Evolutionary conservation across 1,140 invertebrate genomes (phyloP).

Genomic region (Drosophila pachea): DNA sequence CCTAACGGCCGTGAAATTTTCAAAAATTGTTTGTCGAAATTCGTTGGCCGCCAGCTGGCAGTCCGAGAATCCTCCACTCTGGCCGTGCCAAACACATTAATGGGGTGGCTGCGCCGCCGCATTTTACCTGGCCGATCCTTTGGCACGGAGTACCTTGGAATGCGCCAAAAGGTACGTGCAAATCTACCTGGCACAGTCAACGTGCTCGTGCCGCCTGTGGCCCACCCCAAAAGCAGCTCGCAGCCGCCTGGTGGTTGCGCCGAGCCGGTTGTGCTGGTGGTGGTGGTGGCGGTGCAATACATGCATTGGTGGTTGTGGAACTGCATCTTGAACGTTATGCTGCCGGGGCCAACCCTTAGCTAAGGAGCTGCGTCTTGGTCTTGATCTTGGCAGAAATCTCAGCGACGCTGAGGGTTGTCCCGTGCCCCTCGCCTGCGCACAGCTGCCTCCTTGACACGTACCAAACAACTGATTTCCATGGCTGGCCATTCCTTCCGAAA

Average conservation of each 20-base stretch:
- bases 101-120: conserved; percentile 53
- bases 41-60: conserved; percentile 46
- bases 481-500: conserved; percentile 9
- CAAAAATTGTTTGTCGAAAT: conserved; percentile 39
- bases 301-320: conserved; percentile 49
- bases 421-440: conserved; percentile 24
- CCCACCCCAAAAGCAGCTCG: conserved; percentile 59
- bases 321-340: conserved; percentile 65
- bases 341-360: conserved; percentile 49
- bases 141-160: conserved; percentile 58
- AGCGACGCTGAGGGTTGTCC: conserved; percentile 33
- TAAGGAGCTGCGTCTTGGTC: conserved; percentile 37
- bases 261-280: conserved; percentile 20
- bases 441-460: conserved; percentile 51
- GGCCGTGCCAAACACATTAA: conserved; percentile 13
- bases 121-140: conserved; percentile 57
- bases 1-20: conserved; percentile 63
- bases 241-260: conserved; percentile 29
- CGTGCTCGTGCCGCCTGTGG: conserved; percentile 25
- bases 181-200: conserved; percentile 69
- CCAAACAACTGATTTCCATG: conserved; percentile 35
- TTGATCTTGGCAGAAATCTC: conserved; percentile 48
- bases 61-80: conserved; percentile 13
- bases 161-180: conserved; percentile 73
- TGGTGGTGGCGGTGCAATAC: conserved; percentile 44